These are phyloP conservation scores for Ophion obscuratus DNA, from an alignment of 2,888 invertebrate genomes.

Conservation along the genomic window DNA sequence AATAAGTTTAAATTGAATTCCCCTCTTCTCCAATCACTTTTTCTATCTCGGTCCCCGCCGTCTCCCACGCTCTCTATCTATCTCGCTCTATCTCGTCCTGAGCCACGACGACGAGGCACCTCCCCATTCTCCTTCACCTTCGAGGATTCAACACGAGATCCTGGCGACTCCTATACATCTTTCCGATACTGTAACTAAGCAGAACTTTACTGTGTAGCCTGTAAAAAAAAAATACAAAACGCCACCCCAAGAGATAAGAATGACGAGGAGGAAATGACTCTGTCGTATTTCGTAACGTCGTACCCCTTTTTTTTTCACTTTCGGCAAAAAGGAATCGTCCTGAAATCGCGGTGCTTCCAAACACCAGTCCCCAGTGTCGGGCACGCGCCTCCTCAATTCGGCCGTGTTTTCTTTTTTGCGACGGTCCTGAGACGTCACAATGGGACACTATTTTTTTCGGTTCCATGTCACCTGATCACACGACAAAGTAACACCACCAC, in stretches of 20 bases:
- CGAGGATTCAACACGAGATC: constrained; percentile 53
- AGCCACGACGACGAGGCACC: constrained; percentile 21
- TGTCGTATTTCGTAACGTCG: constrained; percentile 48
- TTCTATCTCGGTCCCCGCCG: constrained; percentile 33
- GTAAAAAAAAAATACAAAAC: constrained; percentile 1
- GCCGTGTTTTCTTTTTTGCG: neutral
- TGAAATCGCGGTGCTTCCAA: constrained; percentile 56
- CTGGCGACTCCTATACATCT: neutral
- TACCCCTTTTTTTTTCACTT: constrained; percentile 14
- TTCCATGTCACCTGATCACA: neutral
- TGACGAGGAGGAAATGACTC: constrained; percentile 40
- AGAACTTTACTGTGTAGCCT: constrained; percentile 5
- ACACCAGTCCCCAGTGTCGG: neutral
- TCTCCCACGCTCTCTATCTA: constrained; percentile 42
- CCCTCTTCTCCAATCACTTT: constrained; percentile 69
- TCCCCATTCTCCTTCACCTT: constrained; percentile 42
- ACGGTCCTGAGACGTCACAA: neutral
- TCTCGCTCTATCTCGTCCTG: constrained; percentile 14
- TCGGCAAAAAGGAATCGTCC: constrained; percentile 29
- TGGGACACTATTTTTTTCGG: neutral
- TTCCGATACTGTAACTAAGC: constrained; percentile 29
- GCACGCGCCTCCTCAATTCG: neutral
- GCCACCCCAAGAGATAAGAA: constrained; percentile 36
- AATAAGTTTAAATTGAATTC: constrained; percentile 83
- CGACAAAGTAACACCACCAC: too few species aligned